These are phyloP conservation scores for Theonella swinhoei DNA, from an alignment of 37 sponge, comb jelly and placozoan genomes.

Conservation along the genomic window DNA sequence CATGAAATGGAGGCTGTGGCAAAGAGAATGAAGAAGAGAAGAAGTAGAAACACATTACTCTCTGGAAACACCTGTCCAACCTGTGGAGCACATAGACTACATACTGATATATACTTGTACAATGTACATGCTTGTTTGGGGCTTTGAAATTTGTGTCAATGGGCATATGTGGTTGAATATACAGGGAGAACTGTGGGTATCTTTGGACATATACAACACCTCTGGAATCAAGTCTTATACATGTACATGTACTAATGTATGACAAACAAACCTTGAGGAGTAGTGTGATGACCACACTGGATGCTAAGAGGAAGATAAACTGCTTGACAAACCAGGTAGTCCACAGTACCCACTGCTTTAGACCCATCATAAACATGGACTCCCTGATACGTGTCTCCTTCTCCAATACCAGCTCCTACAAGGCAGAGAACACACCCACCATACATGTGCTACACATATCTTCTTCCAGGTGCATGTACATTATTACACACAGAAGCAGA, in stretches of 20 bases:
- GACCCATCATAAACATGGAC: conserved; percentile 99
- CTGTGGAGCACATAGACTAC: not conserved
- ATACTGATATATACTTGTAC: no score
- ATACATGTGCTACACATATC: no score
- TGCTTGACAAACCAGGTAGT: conserved; percentile 89
- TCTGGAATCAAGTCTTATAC: no score
- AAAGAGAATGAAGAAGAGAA: conserved; percentile 62
- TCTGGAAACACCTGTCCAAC: conserved; percentile 27
- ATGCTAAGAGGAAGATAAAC: conserved; percentile 79
- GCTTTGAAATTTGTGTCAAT: no score
- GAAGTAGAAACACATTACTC: conserved; percentile 59
- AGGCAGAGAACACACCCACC: no score
- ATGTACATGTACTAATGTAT: no score
- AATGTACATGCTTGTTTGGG: no score
- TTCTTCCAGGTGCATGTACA: no score
- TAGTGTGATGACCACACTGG: conserved; percentile 63
- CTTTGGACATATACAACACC: no score
- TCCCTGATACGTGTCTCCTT: conserved; percentile 88
- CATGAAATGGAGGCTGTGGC: conserved; percentile 60
- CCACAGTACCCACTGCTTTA: conserved; percentile 72
- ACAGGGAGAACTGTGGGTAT: no score
- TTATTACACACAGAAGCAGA: no score
- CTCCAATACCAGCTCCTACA: conserved; percentile 8
- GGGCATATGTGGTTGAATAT: no score
- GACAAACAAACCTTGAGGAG: conserved; percentile 83